phyloP scores from a whole-genome alignment of 2,888 invertebrate genomes.

The Molanna angustata region DNA sequence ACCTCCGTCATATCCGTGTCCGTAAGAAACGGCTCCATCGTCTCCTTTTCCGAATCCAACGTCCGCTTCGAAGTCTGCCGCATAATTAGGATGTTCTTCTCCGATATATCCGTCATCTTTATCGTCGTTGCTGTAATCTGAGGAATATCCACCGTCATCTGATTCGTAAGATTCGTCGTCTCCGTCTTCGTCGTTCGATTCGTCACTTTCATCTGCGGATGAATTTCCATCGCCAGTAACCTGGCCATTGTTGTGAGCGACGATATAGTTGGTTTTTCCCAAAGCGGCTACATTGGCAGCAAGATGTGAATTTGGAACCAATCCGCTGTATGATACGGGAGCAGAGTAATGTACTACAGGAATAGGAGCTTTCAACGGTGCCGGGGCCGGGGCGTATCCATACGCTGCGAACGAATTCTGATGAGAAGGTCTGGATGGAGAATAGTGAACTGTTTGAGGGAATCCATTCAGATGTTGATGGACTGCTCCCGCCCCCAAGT shows the following conservation, averaged over 20 bases:
- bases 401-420: slow-evolving; percentile 7
- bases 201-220: slow-evolving; percentile 23
- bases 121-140: slow-evolving; percentile 34
- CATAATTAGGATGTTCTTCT: slow-evolving; percentile 3
- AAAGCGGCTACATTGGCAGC: slow-evolving; percentile 15
- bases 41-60: slow-evolving; percentile 6
- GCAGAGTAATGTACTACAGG: slow-evolving; percentile 5
- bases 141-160: slow-evolving; percentile 35
- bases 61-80: slow-evolving; percentile 21
- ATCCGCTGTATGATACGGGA: slow-evolving; percentile 14
- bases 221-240: slow-evolving; percentile 5
- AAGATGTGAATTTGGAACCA: slow-evolving; percentile 16
- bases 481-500: slow-evolving; percentile 49
- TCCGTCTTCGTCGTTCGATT: slow-evolving; percentile 35
- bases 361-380: neutral
- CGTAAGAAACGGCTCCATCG: slow-evolving; percentile 15
- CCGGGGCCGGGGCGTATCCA: slow-evolving; percentile 5
- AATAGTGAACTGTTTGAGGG: slow-evolving; percentile 43
- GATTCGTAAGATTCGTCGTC: slow-evolving; percentile 1
- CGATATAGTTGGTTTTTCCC: slow-evolving; percentile 12
- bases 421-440: too few species aligned
- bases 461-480: slow-evolving; percentile 46
- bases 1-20: slow-evolving; percentile 20
- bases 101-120: slow-evolving; percentile 13
- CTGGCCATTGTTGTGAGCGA: neutral